Conservation (phyloP, 2,888 invertebrate species). For the Molanna angustata region DNA sequence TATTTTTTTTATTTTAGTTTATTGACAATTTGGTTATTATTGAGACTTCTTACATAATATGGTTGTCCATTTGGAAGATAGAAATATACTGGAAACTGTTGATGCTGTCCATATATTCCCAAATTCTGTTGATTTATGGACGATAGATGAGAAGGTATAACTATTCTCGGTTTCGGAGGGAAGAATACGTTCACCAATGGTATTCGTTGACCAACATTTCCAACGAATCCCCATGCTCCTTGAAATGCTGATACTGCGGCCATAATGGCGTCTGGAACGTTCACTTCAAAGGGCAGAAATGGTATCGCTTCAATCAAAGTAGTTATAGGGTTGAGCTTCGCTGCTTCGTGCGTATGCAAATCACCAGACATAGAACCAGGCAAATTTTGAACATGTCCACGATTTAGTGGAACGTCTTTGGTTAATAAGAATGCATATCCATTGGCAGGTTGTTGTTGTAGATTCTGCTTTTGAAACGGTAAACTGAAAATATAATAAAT, state of each 20-base stretch:
- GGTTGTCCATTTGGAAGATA: too few species aligned
- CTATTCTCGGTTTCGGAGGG: background rate
- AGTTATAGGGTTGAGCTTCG: slow-evolving; percentile 2
- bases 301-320: slow-evolving; percentile 52
- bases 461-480: slow-evolving; percentile 8
- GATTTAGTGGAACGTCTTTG: background rate
- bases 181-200: slow-evolving; percentile 37
- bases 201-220: slow-evolving; percentile 42
- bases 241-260: slow-evolving; percentile 42
- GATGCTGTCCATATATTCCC: background rate
- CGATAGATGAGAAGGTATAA: background rate
- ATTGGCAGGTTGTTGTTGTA: background rate
- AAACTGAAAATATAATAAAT: slow-evolving; percentile 13
- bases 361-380: too few species aligned
- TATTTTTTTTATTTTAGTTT: too few species aligned
- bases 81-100: background rate
- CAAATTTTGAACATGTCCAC: too few species aligned
- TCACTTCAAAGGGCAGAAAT: slow-evolving; percentile 61
- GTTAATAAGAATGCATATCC: slow-evolving; percentile 3
- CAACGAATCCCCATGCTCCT: slow-evolving; percentile 42
- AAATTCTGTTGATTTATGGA: too few species aligned
- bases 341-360: too few species aligned
- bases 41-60: too few species aligned
- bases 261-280: slow-evolving; percentile 58
- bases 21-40: too few species aligned